phyloP scores from a whole-genome alignment of 2,888 invertebrate genomes.

The Vandiemenella viatica region DNA sequence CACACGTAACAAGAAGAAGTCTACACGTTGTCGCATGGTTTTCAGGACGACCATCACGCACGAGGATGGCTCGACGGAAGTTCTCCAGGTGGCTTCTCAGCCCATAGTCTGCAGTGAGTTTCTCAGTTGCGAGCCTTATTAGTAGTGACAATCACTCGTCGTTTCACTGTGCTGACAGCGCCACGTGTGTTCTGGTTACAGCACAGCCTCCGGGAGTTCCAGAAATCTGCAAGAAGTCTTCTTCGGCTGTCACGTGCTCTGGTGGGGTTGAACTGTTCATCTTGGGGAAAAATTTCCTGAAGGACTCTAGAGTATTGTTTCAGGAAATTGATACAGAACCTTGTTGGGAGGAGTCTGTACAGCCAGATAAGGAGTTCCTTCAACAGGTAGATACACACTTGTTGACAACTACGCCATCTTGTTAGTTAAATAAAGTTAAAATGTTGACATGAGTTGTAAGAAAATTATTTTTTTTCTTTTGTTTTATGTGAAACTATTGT shows the following conservation, averaged over 20 bases:
- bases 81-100: conserved; percentile 75
- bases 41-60: conserved; percentile 73
- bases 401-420: not conserved
- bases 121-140: too few relatives aligned
- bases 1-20: conserved; percentile 78
- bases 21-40: conserved; percentile 86
- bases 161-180: too few relatives aligned
- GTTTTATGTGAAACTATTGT: not conserved
- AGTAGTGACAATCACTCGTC: too few relatives aligned
- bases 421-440: too few relatives aligned
- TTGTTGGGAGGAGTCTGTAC: conserved; percentile 66
- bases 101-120: conserved; percentile 85
- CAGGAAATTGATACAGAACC: conserved; percentile 28
- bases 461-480: not conserved
- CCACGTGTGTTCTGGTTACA: conserved; percentile 1
- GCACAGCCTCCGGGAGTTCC: conserved; percentile 56
- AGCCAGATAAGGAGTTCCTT: conserved; percentile 75
- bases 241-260: conserved; percentile 59
- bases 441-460: too few relatives aligned
- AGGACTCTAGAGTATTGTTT: conserved; percentile 76
- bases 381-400: conserved; percentile 46
- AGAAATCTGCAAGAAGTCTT: conserved; percentile 79
- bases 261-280: conserved; percentile 77
- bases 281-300: conserved; percentile 81
- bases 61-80: conserved; percentile 62